Base-by-base conservation (phyloP, 1,140 invertebrate genomes). In the Leguminivora glycinivorella region DNA sequence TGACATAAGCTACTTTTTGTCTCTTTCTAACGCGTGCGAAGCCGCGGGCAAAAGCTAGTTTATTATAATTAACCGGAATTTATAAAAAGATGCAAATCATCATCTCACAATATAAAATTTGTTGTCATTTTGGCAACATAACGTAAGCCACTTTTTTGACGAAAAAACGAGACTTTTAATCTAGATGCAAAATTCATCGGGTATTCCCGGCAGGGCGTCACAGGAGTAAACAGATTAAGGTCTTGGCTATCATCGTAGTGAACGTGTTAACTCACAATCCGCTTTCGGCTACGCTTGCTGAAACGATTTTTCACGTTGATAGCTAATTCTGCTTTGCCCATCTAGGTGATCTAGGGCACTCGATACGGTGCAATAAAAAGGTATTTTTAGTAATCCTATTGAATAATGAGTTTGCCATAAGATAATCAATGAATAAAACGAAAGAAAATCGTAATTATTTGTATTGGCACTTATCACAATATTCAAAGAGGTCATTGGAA, bases 221-320 rank as follows among this genome's bases (percentile, higher is more conserved):
- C 17, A 22, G 47, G 19, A 52, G 47, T 52, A 52, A 52, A 52
- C 47, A 52, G 47, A 52, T 52, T 52, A 52, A 22, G 19, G 47
- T 52, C 47, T 52, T 52, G 17, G 47, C 47, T 52, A 52, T 52
- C n/a, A 52, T 52, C 47, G 47, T 22, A 22, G 47, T 52, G 47
- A 52, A 52, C 47, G 47, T 52, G 47, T 19, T 52, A 22, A 52
- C 47, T 22, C 19, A 19, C 6, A 52, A 52, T 52, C 47, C 47
- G 47, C 47, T 52, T 52, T 52, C 17, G 17, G 47, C 0, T 22
- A 52, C 17, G 17, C 47, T 52, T 6, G 7, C 7, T 52, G 19
- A 52, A 19, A 52, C 47, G 17, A 52, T 52, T 52, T 52, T 22
- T 52, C 19, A 22, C 47, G 14, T 22, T 52, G 19, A 52, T 38